These are phyloP conservation scores for Stegostoma tigrinum DNA, from an alignment of 2,113 vertebrate species.

Conservation along the genomic window DNA sequence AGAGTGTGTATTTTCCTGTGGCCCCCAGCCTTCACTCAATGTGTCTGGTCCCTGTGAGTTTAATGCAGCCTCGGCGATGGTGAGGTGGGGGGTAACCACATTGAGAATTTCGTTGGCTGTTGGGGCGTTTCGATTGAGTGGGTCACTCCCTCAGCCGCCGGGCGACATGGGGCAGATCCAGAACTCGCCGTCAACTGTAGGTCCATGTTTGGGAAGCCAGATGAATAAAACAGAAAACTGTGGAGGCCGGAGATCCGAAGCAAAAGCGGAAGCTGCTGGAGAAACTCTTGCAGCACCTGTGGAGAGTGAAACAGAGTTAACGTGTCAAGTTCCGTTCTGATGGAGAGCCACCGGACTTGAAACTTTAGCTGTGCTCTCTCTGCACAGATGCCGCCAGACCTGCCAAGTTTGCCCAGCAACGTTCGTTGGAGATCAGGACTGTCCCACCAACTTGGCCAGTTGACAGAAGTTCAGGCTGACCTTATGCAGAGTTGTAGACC, in stretches of 20 bases:
- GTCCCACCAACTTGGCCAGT: background rate
- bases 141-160: background rate
- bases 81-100: too few species aligned
- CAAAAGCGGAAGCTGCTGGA: too few species aligned
- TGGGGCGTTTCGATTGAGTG: background rate
- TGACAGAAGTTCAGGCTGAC: background rate
- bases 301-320: too few species aligned
- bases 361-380: too few species aligned
- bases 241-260: too few species aligned
- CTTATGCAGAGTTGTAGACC: background rate
- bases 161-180: background rate
- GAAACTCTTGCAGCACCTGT: too few species aligned
- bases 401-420: too few species aligned
- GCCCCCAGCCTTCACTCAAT: background rate
- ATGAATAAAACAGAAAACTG: too few species aligned
- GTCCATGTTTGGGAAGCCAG: background rate
- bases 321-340: too few species aligned
- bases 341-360: too few species aligned
- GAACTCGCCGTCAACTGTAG: background rate
- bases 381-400: too few species aligned
- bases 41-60: background rate
- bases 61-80: background rate
- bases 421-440: background rate
- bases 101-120: background rate
- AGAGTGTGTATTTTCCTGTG: too few species aligned